Base-by-base conservation (phyloP, 2,888 invertebrate species). In the Hydraecia micacea region DNA sequence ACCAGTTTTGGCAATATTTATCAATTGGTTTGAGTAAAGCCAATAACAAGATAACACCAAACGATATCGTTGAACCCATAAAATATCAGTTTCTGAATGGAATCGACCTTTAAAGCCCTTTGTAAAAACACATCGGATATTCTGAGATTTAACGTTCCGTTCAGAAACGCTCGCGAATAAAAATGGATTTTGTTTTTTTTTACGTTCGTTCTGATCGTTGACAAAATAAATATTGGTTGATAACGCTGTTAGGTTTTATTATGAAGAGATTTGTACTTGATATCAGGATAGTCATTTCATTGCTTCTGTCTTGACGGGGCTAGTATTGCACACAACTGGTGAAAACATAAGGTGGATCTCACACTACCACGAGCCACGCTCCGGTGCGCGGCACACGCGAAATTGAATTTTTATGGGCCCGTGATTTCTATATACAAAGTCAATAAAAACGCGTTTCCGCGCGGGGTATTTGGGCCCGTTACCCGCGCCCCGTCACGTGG, bases 171-270 rank as follows among this genome's bases (percentile, higher is more conserved):
- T 72, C 8, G 68, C 67, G 76, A 67, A 87, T 85, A 85, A 87
- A 87, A 85, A 77, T 87, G 80, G 78, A 78, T 87, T 87, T 78
- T 36, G 77, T 83, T 87, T 85, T 84, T 85, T 84, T 85, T 77
- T 75, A 52, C 73, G 72, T 75, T 52, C 46, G 28, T 71, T 85
- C 67, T 46, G 68, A 80, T 78, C 73, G 78, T 55, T 79, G 68
- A 49, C 25, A 55, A 75, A 85, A 81, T 77, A 79, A 79, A 82
- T 79, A 66, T 73, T 63, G 39, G 36, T 65, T 87, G 58, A 87
- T 81, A 67, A 74, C 28, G 66, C 63, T 63, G 52, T 85, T 72
- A 81, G 78, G 32, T 85, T 85, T 85, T 80, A 75, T 79, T 78
- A 68, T 46, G 7, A 72, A 58, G 32, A 73, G 18, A 77, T 75